These are phyloP conservation scores for Dynastes hyllus DNA, from an alignment of 2,888 invertebrate genomes.

Conservation along the genomic window DNA sequence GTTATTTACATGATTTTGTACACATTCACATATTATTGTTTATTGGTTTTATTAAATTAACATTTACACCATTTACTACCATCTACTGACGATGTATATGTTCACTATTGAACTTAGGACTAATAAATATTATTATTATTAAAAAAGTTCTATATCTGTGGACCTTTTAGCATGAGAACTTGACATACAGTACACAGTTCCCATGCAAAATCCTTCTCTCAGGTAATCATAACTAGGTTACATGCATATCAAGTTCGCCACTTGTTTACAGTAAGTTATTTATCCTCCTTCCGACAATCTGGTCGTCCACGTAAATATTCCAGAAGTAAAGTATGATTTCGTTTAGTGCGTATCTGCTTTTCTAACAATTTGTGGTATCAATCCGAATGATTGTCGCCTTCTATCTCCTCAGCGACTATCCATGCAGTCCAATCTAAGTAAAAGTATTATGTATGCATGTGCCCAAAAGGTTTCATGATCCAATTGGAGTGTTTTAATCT, in stretches of 20 bases:
- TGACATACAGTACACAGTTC: neutral
- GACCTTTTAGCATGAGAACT: neutral
- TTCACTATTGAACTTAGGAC: neutral
- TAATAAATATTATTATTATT: neutral
- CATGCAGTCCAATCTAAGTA: neutral
- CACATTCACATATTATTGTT: no score
- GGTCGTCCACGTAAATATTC: neutral
- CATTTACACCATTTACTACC: no score
- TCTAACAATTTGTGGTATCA: neutral
- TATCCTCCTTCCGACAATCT: neutral
- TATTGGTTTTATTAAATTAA: no score
- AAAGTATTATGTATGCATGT: no score
- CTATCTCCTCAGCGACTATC: neutral
- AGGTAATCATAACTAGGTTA: neutral
- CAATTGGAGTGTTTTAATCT: no score
- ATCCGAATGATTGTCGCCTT: neutral
- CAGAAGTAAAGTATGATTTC: neutral
- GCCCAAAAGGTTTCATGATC: no score
- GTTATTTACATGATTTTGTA: no score
- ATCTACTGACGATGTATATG: neutral
- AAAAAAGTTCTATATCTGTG: neutral
- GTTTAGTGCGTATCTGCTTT: neutral
- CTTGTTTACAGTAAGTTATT: no score
- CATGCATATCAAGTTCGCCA: neutral
- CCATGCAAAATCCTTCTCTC: neutral